phyloP scores from a whole-genome alignment of 2,888 invertebrate genomes.

The Brachyptera risi region DNA sequence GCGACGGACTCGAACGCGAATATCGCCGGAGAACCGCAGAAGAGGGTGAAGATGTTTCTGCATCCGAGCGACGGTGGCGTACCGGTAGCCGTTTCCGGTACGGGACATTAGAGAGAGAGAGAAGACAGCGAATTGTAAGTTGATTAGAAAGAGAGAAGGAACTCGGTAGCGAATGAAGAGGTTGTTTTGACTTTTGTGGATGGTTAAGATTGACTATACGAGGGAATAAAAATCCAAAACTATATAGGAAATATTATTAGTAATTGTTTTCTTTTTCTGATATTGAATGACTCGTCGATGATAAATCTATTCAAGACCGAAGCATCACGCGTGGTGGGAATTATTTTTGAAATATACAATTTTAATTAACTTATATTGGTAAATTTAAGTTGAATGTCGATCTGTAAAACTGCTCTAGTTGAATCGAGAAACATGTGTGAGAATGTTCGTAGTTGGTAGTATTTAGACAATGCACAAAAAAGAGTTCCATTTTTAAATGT shows the following conservation, averaged over 20 bases:
- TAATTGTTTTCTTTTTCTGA: no score
- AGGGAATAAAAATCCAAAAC: neutral
- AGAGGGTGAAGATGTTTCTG: constrained; percentile 24
- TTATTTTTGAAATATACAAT: no score
- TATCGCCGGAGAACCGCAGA: constrained; percentile 39
- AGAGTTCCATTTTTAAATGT: neutral
- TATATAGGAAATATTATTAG: no score
- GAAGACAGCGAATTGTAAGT: constrained; percentile 14
- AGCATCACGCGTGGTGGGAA: no score
- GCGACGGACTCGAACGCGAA: constrained; percentile 55
- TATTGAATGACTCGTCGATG: no score
- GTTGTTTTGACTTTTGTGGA: neutral
- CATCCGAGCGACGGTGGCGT: constrained; percentile 51
- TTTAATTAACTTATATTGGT: no score
- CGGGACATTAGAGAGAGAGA: no score
- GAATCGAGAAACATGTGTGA: neutral
- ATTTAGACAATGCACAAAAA: neutral
- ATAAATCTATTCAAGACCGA: no score
- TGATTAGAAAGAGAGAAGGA: neutral
- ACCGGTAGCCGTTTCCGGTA: constrained; percentile 44
- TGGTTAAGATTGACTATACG: neutral
- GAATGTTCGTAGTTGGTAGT: neutral
- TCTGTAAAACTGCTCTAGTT: no score
- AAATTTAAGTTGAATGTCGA: no score
- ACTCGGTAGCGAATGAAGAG: neutral